These are phyloP conservation scores for Drosophila flavopinicola DNA, from an alignment of 2,888 invertebrate species.

Conservation along the genomic window DNA sequence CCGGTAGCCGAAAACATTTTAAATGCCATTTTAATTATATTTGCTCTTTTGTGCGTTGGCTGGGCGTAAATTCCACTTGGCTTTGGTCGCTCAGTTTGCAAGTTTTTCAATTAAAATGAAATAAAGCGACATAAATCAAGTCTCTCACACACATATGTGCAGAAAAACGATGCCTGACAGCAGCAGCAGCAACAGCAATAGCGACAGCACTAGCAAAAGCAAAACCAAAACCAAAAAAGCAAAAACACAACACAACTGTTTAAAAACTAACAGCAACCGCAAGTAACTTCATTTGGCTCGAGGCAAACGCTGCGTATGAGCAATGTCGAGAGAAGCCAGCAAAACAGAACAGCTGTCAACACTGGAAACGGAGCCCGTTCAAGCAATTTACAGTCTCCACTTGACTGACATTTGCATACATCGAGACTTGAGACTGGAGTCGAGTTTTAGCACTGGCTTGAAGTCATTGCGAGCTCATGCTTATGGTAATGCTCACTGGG, in stretches of 20 bases:
- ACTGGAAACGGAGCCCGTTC: conserved; percentile 4
- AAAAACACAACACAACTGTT: conserved; percentile 25
- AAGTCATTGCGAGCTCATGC: no score
- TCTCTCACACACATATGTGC: conserved; percentile 34
- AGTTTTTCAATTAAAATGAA: conserved; percentile 78
- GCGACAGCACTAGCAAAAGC: conserved; percentile 4
- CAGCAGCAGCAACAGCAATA: conserved; percentile 9
- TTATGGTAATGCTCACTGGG: no score
- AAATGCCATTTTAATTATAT: conserved; percentile 79
- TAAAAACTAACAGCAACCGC: conserved; percentile 59
- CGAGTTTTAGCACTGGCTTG: no score
- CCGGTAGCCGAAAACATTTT: conserved; percentile 67
- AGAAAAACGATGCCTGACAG: conserved; percentile 45
- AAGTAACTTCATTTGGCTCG: conserved; percentile 69
- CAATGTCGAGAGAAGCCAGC: conserved; percentile 44
- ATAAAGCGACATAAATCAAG: conserved; percentile 77
- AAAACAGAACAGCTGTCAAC: conserved; percentile 6
- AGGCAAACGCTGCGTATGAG: conserved; percentile 66
- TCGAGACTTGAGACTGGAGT: conserved; percentile 15
- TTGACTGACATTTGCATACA: conserved; percentile 39
- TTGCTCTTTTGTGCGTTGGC: conserved; percentile 60
- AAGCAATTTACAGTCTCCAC: conserved; percentile 20
- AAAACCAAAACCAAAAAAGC: neutral
- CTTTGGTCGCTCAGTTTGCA: conserved; percentile 55
- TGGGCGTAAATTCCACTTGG: conserved; percentile 46